Conservation (phyloP, 2,888 invertebrate species). For the Vannuccia rotundouncinata region DNA sequence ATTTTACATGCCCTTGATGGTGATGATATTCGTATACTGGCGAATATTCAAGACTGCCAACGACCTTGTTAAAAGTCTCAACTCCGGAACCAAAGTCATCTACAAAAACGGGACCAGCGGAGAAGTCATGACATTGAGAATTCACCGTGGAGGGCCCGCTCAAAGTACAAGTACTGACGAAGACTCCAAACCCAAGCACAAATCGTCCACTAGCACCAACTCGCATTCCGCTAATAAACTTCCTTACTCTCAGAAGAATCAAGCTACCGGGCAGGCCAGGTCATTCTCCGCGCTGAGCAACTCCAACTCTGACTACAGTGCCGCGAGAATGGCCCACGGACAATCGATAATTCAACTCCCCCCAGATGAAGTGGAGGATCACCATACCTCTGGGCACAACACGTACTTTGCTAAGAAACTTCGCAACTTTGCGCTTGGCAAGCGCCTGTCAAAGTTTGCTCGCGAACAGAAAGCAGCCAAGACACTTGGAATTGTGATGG, state of each 20-base stretch:
- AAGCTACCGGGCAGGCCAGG: background rate
- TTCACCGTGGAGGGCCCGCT: conserved; percentile 69
- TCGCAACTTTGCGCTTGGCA: conserved; percentile 62
- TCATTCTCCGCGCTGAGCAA: background rate
- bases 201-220: background rate
- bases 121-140: conserved; percentile 71
- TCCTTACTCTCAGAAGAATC: background rate
- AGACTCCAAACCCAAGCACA: background rate
- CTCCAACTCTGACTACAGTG: conserved; percentile 6
- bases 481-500: conserved; percentile 91
- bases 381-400: background rate
- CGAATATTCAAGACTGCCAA: conserved; percentile 88
- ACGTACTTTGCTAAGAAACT: conserved; percentile 21
- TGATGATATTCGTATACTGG: conserved; percentile 97
- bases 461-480: conserved; percentile 96
- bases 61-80: conserved; percentile 79
- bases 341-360: conserved; percentile 27
- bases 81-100: conserved; percentile 72
- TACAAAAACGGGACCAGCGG: conserved; percentile 60
- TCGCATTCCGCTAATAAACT: background rate
- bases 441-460: conserved; percentile 75
- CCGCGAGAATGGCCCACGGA: no score
- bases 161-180: background rate
- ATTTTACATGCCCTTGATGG: conserved; percentile 88
- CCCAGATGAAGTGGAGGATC: background rate